Evolutionary conservation across 2,888 invertebrate species (phyloP), one percentile per base, ranked within the genome.

Genomic region (Omphaloscelis lunosa): DNA sequence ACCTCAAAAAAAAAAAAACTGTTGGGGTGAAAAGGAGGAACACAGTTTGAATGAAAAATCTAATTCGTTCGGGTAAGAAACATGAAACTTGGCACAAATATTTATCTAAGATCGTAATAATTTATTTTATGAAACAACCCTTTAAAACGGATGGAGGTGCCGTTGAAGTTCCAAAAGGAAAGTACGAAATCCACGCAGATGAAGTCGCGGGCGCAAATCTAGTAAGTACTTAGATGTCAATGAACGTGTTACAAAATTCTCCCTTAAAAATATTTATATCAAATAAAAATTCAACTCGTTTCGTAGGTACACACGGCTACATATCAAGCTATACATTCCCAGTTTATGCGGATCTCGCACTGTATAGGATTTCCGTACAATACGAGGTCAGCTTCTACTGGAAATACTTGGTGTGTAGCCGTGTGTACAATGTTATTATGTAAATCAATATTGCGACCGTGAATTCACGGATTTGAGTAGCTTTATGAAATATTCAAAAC

Each of bases 381-480:
- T n/a, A n/a, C n/a, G n/a, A n/a, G n/a, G n/a, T n/a, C n/a, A n/a
- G n/a, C n/a, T n/a, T n/a, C n/a, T n/a, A n/a, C n/a, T n/a, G n/a
- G n/a, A n/a, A n/a, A n/a, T n/a, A n/a, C n/a, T n/a, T n/a, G n/a
- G n/a, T n/a, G n/a, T n/a, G n/a, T n/a, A n/a, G n/a, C n/a, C n/a
- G n/a, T n/a, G n/a, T n/a, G n/a, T 71, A 76, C 12, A 72, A 66
- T 74, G 45, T 78, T 76, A 77, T 73, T 83, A 89, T 83, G 76
- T 68, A 80, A 90, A 85, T 81, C 56, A 76, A 72, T 81, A 78
- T 76, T 70, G 66, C 70, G 87, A 69, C 88, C 88, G 79, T 87
- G 85, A 87, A 80, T 83, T 83, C 70, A 78, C 89, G 87, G 85
- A 88, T 86, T 87, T 89, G 53, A 66, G 80, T 83, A 79, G 78